Conservation (phyloP, 2,888 invertebrate species). For the Aporophyla lueneburgensis region DNA sequence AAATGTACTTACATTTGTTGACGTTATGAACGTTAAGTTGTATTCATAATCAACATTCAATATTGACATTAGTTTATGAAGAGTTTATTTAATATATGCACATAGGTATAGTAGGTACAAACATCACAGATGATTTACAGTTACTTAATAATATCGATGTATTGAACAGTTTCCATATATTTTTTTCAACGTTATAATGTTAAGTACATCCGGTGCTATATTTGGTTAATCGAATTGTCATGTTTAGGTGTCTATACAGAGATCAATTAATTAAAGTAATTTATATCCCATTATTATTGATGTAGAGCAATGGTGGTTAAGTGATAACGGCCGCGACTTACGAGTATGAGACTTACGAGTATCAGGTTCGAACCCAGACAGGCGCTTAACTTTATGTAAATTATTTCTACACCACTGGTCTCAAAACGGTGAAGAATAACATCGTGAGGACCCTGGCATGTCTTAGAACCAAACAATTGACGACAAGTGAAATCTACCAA, state of each 20-base stretch:
- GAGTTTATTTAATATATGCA: not conserved
- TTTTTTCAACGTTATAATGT: not conserved
- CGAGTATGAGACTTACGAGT: too few relatives aligned
- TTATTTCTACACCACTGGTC: too few relatives aligned
- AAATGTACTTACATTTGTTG: constrained; percentile 10
- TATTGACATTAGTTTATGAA: constrained; percentile 4
- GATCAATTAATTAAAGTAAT: constrained; percentile 6
- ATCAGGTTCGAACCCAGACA: too few relatives aligned
- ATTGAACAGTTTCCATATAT: constrained; percentile 10
- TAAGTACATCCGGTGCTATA: not conserved
- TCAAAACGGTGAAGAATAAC: too few relatives aligned
- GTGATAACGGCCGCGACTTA: too few relatives aligned
- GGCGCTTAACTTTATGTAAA: too few relatives aligned
- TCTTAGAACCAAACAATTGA: too few relatives aligned
- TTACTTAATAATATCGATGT: constrained; percentile 5
- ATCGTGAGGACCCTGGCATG: too few relatives aligned
- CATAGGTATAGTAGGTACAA: not conserved
- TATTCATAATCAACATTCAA: constrained; percentile 14
- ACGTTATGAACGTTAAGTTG: not conserved
- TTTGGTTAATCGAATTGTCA: constrained; percentile 3
- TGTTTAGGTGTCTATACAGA: not conserved
- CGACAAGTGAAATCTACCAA: too few relatives aligned
- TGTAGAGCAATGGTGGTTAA: too few relatives aligned
- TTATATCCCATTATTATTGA: not conserved
- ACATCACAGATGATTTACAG: constrained; percentile 11